Percentiles rank a stretch among this genome's conserved stretches.
These are phyloP conservation scores for Hemiprocne comata DNA, from an alignment of 2,113 vertebrate genomes.

Conservation along the genomic window DNA sequence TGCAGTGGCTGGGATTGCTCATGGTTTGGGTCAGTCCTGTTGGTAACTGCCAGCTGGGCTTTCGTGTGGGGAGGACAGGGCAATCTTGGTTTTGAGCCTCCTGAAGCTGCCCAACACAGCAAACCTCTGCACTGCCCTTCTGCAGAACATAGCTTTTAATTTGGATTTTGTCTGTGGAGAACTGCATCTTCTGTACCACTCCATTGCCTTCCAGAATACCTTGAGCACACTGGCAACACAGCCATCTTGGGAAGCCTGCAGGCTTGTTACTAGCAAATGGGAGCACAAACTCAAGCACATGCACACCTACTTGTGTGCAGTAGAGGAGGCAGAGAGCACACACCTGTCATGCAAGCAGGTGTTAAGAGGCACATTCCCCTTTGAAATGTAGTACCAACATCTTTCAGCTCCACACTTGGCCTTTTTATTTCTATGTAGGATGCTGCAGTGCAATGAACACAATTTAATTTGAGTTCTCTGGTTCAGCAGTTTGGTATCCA, in stretches of 20 bases:
- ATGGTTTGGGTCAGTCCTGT: neutral
- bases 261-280: neutral
- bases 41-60: neutral
- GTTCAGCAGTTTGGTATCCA: neutral
- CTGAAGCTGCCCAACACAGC: neutral
- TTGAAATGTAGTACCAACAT: neutral
- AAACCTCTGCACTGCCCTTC: neutral
- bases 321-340: neutral
- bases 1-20: neutral
- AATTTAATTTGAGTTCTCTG: neutral
- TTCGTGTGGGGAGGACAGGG: neutral
- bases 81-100: neutral
- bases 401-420: neutral
- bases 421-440: neutral
- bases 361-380: neutral
- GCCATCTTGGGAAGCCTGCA: neutral
- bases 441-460: neutral
- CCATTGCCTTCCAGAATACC: neutral
- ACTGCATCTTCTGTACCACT: neutral
- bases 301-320: neutral
- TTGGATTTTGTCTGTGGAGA: neutral
- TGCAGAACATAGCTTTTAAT: neutral
- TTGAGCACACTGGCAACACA: neutral
- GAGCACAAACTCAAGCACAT: accelerated
- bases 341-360: neutral